Evolutionary conservation across 2,888 invertebrate species (phyloP).

Genomic region (Kryphioiulus occultus): DNA sequence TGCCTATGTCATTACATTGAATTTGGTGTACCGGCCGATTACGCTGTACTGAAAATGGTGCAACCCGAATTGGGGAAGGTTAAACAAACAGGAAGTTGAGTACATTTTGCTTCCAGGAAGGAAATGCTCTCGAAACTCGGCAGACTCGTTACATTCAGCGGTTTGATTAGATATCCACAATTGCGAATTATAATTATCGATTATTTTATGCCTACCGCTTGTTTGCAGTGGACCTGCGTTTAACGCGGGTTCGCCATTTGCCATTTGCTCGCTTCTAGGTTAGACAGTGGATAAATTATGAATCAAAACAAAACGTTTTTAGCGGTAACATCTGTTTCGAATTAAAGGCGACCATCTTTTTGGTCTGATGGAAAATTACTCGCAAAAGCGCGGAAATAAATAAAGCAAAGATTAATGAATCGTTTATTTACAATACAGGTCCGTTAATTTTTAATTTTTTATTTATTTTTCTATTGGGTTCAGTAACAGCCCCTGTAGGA

Average conservation of each 20-base stretch:
- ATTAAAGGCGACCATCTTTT: not conserved
- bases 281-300: slow-evolving; percentile 26
- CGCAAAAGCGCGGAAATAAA: not conserved
- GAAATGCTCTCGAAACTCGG: not conserved
- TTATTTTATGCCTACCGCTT: not conserved
- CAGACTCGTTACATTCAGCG: not conserved
- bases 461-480: too few species aligned
- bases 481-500: too few species aligned
- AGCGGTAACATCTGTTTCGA: not conserved
- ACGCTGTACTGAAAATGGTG: not conserved
- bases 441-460: too few species aligned
- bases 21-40: not conserved
- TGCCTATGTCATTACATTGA: too few species aligned
- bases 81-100: not conserved
- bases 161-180: not conserved
- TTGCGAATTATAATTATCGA: slow-evolving; percentile 19
- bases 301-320: slow-evolving; percentile 6
- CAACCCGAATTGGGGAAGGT: not conserved
- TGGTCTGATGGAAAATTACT: not conserved
- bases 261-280: slow-evolving; percentile 6
- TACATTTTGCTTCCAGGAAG: not conserved
- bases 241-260: not conserved
- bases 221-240: not conserved
- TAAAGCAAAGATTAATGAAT: not conserved
- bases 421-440: not conserved